Base-by-base conservation (phyloP, 64 coral and sea anemone genomes). In the Acropora tenuis region DNA sequence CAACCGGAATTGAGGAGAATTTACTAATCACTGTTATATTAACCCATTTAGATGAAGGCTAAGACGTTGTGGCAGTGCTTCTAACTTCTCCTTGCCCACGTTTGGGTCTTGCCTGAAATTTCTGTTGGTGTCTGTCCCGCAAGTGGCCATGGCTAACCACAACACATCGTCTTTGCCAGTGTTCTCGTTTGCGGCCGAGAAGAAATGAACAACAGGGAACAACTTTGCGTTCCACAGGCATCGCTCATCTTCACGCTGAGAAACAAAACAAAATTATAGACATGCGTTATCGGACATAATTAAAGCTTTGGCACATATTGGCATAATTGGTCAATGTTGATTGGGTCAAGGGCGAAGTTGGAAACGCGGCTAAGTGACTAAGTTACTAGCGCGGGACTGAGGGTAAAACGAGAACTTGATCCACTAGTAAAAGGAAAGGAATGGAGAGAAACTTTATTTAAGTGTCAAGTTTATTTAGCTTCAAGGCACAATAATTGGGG, bases 141-240 rank as follows among this genome's bases (percentile, higher is more conserved):
- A 42, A 46, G 74, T 47, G 5, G 47, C 43, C 74, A 76, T 68
- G 42, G 90, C 74, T 20, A 92, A 44, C 90, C 90, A 92, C 18
- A 92, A 44, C 9, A 63, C 61, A 72, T 92, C 90, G 20, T 75
- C 55, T 69, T 76, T 47, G 47, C 79, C 16, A 50, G 59, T 20
- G 10, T 78, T 41, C 12, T 78, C 44, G n/a, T 69, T 43, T 48
- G 78, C 46, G 16, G 68, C 9, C 41, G 43, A 60, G 47, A 82
- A 67, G 30, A 45, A 69, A 78, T 86, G 76, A 80, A 94, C 44
- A 2, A 90, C 61, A 15, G 93, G 80, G 47, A 90, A 94, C 9
- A 94, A 75, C 65, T 69, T 87, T 1, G 93, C 93, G 60, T 94
- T 94, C 17, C 76, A 86, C 13, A 94, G 71, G 18, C 73, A 78